phyloP scores from a whole-genome alignment of 2,888 invertebrate species.

The Strigamia transsilvanica region DNA sequence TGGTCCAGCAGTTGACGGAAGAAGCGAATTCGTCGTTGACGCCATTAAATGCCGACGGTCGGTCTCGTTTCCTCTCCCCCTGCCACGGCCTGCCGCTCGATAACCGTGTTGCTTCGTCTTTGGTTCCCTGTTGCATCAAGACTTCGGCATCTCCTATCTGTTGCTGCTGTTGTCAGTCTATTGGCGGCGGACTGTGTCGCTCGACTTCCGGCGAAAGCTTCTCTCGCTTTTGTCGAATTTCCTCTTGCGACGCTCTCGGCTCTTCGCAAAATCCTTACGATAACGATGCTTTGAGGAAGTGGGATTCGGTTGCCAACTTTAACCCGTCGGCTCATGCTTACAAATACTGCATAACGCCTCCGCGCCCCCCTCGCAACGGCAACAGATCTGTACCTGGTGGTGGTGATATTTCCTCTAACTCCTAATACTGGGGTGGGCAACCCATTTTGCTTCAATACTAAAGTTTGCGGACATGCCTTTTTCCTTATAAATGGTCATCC shows the following conservation, averaged over 20 bases:
- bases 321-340: constrained; percentile 48
- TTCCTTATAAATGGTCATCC: too few species aligned
- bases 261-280: not conserved
- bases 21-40: constrained; percentile 1
- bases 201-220: constrained; percentile 11
- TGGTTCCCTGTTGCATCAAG: not conserved
- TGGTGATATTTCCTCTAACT: constrained; percentile 44
- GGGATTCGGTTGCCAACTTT: constrained; percentile 23
- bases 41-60: not conserved
- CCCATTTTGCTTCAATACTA: too few species aligned
- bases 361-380: constrained; percentile 35
- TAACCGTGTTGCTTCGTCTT: not conserved
- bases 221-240: constrained; percentile 40
- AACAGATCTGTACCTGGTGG: constrained; percentile 55
- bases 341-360: constrained; percentile 40
- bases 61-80: not conserved
- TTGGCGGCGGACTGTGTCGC: not conserved
- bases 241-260: constrained; percentile 28
- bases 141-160: not conserved
- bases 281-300: not conserved
- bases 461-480: too few species aligned
- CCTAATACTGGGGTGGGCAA: not conserved
- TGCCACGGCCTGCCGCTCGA: not conserved
- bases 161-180: not conserved
- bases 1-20: not conserved